Conservation (phyloP, 2,888 invertebrate genomes). For the Ferdinandea cuprea region DNA sequence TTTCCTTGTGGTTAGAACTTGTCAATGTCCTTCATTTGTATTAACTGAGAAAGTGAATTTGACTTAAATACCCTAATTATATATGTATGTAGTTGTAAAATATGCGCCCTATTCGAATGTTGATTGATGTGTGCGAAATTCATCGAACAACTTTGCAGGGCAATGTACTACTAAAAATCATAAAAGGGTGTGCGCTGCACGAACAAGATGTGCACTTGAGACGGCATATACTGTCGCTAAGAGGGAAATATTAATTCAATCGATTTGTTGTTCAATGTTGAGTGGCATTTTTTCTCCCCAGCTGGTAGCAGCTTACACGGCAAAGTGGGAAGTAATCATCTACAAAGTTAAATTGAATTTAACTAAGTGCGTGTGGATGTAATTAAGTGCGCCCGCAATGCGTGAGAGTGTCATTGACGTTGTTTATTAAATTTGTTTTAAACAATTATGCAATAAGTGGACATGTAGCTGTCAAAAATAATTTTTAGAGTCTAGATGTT, state of each 20-base stretch:
- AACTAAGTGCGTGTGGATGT: not conserved
- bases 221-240: conserved; percentile 37
- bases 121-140: not conserved
- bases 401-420: not conserved
- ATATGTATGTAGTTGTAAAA: not conserved
- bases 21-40: conserved; percentile 5
- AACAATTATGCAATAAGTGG: no score
- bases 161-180: conserved; percentile 15
- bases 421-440: not conserved
- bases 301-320: conserved; percentile 1
- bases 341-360: not conserved
- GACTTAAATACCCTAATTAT: conserved; percentile 37
- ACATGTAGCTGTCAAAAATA: no score
- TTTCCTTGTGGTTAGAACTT: no score
- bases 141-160: conserved; percentile 15
- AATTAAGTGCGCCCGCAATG: not conserved
- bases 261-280: conserved; percentile 55
- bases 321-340: conserved; percentile 6
- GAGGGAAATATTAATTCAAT: conserved; percentile 68
- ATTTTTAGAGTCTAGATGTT: no score
- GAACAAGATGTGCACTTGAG: conserved; percentile 52
- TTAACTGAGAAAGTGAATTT: conserved; percentile 30
- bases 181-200: conserved; percentile 1
- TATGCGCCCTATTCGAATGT: not conserved
- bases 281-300: no score